Conservation (phyloP, 2,888 invertebrate species). For the Drosophila limbata region DNA sequence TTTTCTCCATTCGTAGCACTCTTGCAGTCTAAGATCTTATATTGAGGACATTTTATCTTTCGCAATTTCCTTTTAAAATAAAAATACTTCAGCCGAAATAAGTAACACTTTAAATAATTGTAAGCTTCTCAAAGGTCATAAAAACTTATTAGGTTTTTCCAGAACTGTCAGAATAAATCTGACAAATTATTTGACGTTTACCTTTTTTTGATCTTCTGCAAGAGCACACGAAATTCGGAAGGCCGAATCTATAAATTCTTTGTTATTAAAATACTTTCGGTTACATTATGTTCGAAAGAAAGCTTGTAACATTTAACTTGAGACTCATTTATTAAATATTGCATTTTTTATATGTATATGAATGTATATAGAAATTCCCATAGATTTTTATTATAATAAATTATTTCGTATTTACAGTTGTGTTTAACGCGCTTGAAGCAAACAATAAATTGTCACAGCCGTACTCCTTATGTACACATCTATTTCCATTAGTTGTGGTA, state of each 20-base stretch:
- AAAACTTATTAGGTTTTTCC: too few species aligned
- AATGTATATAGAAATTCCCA: conserved; percentile 12
- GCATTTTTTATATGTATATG: conserved; percentile 14
- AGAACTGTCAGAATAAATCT: not conserved
- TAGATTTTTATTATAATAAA: conserved; percentile 19
- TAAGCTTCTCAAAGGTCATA: not conserved
- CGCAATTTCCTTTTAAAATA: not conserved
- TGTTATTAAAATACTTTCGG: conserved; percentile 32
- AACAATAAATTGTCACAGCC: conserved; percentile 81
- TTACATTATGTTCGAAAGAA: conserved; percentile 26
- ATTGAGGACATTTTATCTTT: not conserved
- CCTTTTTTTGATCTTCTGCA: conserved; percentile 15
- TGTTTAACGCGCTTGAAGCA: conserved; percentile 68
- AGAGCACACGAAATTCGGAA: conserved; percentile 23
- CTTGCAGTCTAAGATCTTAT: conserved; percentile 4
- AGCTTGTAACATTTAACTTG: conserved; percentile 16
- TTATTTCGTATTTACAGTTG: conserved; percentile 62
- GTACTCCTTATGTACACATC: conserved; percentile 68
- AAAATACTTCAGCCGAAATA: not conserved
- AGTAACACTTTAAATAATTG: not conserved
- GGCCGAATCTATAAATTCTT: conserved; percentile 17
- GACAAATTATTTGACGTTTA: not conserved
- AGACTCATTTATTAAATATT: conserved; percentile 26
- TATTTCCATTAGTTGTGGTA: conserved; percentile 34
- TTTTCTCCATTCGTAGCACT: conserved; percentile 22